Base-by-base conservation (phyloP, 2,113 vertebrate genomes). In the Holacanthus passer region DNA sequence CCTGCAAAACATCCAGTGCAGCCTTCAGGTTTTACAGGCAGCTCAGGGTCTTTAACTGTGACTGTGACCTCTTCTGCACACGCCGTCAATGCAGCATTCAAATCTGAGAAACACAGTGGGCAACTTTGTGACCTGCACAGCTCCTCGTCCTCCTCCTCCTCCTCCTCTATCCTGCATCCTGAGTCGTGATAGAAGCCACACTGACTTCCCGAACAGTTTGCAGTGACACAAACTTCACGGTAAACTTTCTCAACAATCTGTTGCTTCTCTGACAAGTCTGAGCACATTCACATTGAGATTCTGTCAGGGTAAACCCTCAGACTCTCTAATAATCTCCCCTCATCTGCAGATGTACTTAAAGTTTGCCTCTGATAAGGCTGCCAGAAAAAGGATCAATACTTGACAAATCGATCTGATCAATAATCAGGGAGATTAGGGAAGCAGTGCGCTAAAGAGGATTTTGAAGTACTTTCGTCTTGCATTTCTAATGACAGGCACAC, bases 331-430 rank as follows among this genome's bases (percentile, higher is more conserved):
- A 87, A 89, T 90, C 83, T 75, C 79, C 69, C 48, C 77, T 86
- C 87, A 80, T 91, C 90, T 81, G 78, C 82, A 86, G 89, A 81
- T 79, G 69, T 88, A 91, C 87, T 92, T 85, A 56, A 67, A 85
- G 80, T 91, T 93, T 83, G 50, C 63, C 79, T 86, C 85, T 78
- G 91, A 94, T 92, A 93, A 94, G 92, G 68, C 75, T 63, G 75
- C 52, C 27, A 47, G 80, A 77, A 83, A 64, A 65, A 31, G 50
- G 88, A 88, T 92, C 93, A 79, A 93, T 92, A 86, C 78, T 79
- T 65, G 66, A 77, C 89, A 31, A 79, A 92, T 93, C 90, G 65
- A 92, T 92, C 48, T 19, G 73, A 87, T 93, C 93, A 65, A 92
- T 91, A 87, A 90, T 83, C 68, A 75, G 73, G 80, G 78, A 90